Conservation (phyloP, 2,113 vertebrate species). For the Taurulus bubalis region DNA sequence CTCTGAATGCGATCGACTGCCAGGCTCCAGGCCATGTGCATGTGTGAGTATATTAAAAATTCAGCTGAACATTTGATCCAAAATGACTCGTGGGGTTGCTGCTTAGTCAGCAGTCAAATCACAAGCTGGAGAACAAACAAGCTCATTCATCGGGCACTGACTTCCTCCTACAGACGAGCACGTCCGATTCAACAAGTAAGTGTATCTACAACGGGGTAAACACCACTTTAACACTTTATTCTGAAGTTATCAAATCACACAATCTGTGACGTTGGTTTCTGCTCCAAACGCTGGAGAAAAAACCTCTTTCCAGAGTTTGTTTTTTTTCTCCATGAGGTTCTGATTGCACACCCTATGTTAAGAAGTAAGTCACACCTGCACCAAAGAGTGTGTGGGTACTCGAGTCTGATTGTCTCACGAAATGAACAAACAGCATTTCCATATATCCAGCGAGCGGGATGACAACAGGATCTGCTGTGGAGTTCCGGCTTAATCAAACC, state of each 20-base stretch:
- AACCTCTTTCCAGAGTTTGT: not conserved
- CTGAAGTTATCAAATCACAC: not conserved
- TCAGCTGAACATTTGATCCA: constrained; percentile 16
- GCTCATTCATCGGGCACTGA: not conserved
- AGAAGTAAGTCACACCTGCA: constrained; percentile 23
- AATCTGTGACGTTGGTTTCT: not conserved
- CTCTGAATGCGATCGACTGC: constrained; percentile 4
- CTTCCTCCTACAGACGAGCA: not conserved
- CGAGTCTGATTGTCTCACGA: not conserved
- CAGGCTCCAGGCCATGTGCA: not conserved
- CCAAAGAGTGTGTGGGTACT: not conserved
- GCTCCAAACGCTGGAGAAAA: not conserved
- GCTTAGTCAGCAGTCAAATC: constrained; percentile 30
- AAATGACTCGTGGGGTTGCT: not conserved
- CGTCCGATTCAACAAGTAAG: not conserved
- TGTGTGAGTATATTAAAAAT: not conserved
- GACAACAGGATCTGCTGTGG: constrained; percentile 15
- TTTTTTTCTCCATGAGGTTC: not conserved
- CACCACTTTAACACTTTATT: not conserved
- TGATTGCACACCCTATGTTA: not conserved
- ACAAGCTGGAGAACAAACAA: constrained; percentile 25
- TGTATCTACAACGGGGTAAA: not conserved
- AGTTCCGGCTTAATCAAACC: constrained; percentile 36
- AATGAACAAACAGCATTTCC: constrained; percentile 24
- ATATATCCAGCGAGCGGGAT: constrained; percentile 1